phyloP scores from a whole-genome alignment of 2,888 invertebrate genomes.

The Drosophila peninsularis region DNA sequence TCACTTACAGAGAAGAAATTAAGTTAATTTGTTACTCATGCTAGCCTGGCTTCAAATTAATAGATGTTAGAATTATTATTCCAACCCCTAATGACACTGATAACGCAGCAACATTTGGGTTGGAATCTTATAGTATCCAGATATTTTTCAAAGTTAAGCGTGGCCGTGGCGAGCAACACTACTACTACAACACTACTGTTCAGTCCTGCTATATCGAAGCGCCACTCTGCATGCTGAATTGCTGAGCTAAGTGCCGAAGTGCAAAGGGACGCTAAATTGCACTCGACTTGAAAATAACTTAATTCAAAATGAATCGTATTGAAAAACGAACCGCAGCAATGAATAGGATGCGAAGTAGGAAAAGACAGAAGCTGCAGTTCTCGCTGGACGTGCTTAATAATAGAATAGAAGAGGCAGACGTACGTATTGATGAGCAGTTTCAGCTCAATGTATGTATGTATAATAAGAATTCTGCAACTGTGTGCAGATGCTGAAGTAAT shows the following conservation, averaged over 20 bases:
- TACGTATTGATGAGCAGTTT: too few relatives aligned
- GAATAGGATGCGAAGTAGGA: constrained; percentile 15
- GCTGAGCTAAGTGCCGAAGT: constrained; percentile 54
- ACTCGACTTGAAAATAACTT: too few relatives aligned
- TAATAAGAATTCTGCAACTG: too few relatives aligned
- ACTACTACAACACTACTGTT: not conserved
- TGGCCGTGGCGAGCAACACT: not conserved
- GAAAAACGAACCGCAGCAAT: constrained; percentile 41
- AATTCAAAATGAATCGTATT: too few relatives aligned
- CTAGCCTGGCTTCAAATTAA: not conserved
- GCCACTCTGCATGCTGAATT: constrained; percentile 20
- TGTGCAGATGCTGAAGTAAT: too few relatives aligned
- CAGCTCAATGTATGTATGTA: too few relatives aligned
- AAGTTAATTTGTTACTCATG: not conserved
- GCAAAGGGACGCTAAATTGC: too few relatives aligned
- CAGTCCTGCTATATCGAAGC: constrained; percentile 5
- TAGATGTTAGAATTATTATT: not conserved
- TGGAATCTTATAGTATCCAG: not conserved
- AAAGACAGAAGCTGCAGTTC: constrained; percentile 8
- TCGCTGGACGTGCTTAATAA: not conserved
- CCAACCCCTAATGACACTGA: not conserved
- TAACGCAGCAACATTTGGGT: too few relatives aligned
- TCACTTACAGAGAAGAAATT: not conserved
- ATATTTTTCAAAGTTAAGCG: not conserved
- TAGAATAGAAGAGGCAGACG: too few relatives aligned